Evolutionary conservation across 1,140 invertebrate genomes (phyloP), one percentile per base, ranked within the genome.

Genomic region (Druon quercuslanigerum): DNA sequence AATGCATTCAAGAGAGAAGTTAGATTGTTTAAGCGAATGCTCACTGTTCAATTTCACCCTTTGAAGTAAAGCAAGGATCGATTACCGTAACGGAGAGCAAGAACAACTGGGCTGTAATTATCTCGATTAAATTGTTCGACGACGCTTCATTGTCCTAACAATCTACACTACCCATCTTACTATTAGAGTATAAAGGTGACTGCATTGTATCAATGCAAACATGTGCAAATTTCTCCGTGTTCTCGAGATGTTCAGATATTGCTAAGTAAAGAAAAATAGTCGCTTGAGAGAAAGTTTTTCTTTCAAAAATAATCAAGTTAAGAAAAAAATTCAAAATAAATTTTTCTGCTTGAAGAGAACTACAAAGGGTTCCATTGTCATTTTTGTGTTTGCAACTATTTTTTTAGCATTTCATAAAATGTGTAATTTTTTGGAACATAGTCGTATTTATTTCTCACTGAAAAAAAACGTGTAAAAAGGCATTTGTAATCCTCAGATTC

Each of bases 111-210:
- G 60, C 60, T 66, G 60, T 66, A 66, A 66, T 66, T 66, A 54
- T 73, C 54, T 33, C 50, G 19, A 60, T 51, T 25, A 74, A 78
- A 74, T 78, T 71, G 72, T 74, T 78, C 50, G 66, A 72, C 40
- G 46, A 70, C 56, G 72, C 57, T 73, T 51, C 52, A 79, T 79
- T 79, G 77, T 75, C 75, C n/a, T 66, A 75, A 74, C 72, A 72
- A 79, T 75, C 77, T 60, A 16, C 50, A 33, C 74, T 60, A 74
- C 20, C 25, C 19, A 57, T 46, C 46, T 50, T 75, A 50, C 46
- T 50, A 50, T 25, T 50, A 20, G 25, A 66, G 33, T 25, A 66
- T 66, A 40, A 40, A 66, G 60, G 60, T 3, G 16, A 66, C 5
- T 46, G 60, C 25, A 46, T 66, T 66, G 46, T 66, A 40, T 40